Conservation (phyloP, 2,888 invertebrate species). For the Drosophila imparisetae region DNA sequence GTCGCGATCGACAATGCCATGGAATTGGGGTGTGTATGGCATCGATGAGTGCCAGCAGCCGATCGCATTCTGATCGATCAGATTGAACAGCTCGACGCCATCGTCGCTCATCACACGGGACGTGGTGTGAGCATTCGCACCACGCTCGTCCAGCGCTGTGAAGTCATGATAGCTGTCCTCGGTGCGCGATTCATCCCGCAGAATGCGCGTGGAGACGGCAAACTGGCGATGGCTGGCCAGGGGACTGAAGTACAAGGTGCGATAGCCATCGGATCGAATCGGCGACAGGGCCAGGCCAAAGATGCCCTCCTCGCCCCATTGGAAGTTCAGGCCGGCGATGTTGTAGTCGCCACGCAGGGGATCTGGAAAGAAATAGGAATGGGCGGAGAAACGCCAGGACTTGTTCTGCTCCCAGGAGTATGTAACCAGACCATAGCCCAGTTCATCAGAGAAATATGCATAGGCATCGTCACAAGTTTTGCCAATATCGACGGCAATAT, state of each 20-base stretch:
- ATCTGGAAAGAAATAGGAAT: constrained; percentile 93
- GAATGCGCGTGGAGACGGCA: constrained; percentile 90
- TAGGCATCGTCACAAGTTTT: constrained; percentile 90
- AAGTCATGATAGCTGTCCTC: constrained; percentile 90
- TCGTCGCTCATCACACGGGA: constrained; percentile 90
- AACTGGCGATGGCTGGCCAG: constrained; percentile 92
- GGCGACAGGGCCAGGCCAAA: constrained; percentile 92
- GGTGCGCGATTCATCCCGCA: constrained; percentile 89
- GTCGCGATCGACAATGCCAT: constrained; percentile 90
- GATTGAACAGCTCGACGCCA: constrained; percentile 91
- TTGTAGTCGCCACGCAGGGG: constrained; percentile 92
- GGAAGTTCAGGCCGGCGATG: constrained; percentile 92
- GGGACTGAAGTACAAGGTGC: constrained; percentile 91
- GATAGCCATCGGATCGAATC: constrained; percentile 88
- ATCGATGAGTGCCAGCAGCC: constrained; percentile 92
- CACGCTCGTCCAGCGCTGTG: constrained; percentile 87
- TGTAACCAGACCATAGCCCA: constrained; percentile 92
- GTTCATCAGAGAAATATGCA: constrained; percentile 92
- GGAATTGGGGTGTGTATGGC: constrained; percentile 88
- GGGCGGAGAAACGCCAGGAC: constrained; percentile 91
- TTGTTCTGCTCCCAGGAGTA: constrained; percentile 91
- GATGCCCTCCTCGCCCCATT: constrained; percentile 93
- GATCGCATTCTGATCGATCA: constrained; percentile 92
- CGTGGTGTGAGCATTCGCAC: constrained; percentile 89
- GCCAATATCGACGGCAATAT: constrained; percentile 92